Percentiles rank a stretch among this genome's conserved stretches.
phyloP scores from a whole-genome alignment of 1,140 invertebrate genomes.

The Bacillus rossius region DNA sequence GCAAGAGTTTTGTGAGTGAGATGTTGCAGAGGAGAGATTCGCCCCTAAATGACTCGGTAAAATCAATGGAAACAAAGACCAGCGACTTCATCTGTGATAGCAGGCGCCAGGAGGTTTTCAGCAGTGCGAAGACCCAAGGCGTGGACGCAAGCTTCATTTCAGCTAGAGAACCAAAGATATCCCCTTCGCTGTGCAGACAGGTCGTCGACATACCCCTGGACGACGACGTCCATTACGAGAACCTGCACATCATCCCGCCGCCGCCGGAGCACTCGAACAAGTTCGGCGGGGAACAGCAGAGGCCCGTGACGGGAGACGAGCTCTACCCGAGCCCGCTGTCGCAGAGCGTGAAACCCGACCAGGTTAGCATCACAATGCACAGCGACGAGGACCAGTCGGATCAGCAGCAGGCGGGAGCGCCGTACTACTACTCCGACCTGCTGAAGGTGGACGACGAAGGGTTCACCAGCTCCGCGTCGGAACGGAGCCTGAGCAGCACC shows the following conservation, averaged over 20 bases:
- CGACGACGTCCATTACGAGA: constrained; percentile 36
- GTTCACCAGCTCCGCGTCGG: constrained; percentile 20
- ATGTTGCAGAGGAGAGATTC: too few species aligned
- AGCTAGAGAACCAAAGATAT: not conserved
- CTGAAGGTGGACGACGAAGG: constrained; percentile 26
- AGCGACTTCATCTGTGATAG: too few species aligned
- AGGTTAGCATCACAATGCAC: constrained; percentile 21
- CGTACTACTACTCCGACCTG: constrained; percentile 86
- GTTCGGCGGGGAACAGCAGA: not conserved
- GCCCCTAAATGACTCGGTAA: not conserved
- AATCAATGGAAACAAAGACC: not conserved
- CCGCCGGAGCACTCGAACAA: constrained; percentile 12
- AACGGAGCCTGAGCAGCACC: constrained; percentile 9
- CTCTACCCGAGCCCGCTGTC: constrained; percentile 5
- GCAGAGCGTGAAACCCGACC: constrained; percentile 26
- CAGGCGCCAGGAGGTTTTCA: too few species aligned
- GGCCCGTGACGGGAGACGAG: too few species aligned
- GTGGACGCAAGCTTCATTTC: too few species aligned
- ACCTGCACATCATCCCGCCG: constrained; percentile 24
- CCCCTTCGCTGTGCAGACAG: not conserved
- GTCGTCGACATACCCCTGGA: not conserved
- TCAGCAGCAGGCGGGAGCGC: constrained; percentile 47
- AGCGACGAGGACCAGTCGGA: not conserved
- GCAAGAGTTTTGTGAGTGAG: not conserved
- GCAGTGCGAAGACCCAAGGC: too few species aligned